Conservation (phyloP, 2,797 vertebrate genomes). For the Poecile montanus region DNA sequence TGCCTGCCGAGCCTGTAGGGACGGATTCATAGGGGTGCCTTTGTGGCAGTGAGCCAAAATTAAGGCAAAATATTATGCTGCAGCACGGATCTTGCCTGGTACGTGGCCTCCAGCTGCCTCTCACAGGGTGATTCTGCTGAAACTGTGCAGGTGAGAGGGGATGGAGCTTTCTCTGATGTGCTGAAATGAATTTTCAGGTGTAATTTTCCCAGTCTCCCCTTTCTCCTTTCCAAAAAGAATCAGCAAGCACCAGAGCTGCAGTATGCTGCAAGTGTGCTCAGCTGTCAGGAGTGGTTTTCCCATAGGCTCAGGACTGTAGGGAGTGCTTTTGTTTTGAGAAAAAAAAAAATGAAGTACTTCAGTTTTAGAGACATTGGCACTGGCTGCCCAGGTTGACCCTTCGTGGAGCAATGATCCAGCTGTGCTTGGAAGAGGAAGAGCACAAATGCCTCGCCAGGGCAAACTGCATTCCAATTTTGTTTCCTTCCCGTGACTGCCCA, state of each 20-base stretch:
- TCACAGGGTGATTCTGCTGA: not conserved
- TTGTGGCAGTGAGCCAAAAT: not conserved
- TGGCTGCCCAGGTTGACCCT: not conserved
- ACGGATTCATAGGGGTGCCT: not conserved
- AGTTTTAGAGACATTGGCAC: not conserved
- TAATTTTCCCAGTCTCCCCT: slow-evolving; percentile 13
- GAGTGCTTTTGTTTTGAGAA: not conserved
- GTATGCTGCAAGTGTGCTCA: not conserved
- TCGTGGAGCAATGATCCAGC: not conserved
- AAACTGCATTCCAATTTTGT: not conserved
- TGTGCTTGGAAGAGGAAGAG: not conserved
- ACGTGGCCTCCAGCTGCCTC: not conserved
- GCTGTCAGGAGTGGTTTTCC: slow-evolving; percentile 5
- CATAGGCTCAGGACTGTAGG: not conserved
- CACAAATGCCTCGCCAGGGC: not conserved
- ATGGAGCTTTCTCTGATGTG: not conserved
- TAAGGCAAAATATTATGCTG: not conserved
- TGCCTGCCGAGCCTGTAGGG: not conserved
- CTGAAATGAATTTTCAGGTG: not conserved
- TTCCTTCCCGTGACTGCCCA: not conserved
- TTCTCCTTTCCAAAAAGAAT: slow-evolving; percentile 12
- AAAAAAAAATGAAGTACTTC: not conserved
- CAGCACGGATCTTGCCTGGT: not conserved
- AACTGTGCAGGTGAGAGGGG: not conserved
- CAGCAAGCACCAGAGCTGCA: not conserved